phyloP scores from a whole-genome alignment of 2,888 invertebrate genomes.

The Eudasyphora cyanicolor region DNA sequence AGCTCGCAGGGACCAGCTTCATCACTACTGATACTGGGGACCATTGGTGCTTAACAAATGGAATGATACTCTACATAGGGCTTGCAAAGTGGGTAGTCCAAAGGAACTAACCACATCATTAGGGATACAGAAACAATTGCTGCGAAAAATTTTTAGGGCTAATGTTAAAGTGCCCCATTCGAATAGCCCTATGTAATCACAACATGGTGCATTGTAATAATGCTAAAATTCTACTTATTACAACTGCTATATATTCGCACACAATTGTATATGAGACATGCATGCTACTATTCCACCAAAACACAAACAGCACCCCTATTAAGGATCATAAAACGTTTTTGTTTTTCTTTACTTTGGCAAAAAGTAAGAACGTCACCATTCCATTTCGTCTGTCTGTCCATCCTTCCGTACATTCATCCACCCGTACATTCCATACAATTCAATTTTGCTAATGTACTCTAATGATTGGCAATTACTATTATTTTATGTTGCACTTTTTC shows the following conservation, averaged over 20 bases:
- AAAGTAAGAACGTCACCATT: not conserved
- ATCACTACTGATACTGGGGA: too few relatives aligned
- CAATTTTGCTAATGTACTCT: slow-evolving; percentile 78
- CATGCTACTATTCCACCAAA: not conserved
- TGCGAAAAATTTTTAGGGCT: too few relatives aligned
- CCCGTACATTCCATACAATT: slow-evolving; percentile 71
- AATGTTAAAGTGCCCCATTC: too few relatives aligned
- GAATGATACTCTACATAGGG: too few relatives aligned
- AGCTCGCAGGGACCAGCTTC: too few relatives aligned
- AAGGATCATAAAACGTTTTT: slow-evolving; percentile 19
- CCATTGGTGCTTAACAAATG: too few relatives aligned
- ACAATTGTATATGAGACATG: not conserved
- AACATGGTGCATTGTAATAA: too few relatives aligned
- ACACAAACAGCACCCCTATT: slow-evolving; percentile 10
- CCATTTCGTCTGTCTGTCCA: not conserved
- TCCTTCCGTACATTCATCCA: not conserved
- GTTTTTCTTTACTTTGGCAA: not conserved
- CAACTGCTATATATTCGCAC: not conserved
- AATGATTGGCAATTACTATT: slow-evolving; percentile 69
- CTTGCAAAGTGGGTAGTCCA: too few relatives aligned
- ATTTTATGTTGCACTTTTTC: slow-evolving; percentile 63
- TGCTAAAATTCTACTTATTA: too few relatives aligned
- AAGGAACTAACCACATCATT: too few relatives aligned
- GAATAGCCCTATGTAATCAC: too few relatives aligned
- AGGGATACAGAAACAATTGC: too few relatives aligned